Conservation (phyloP, 2,797 vertebrate genomes). For the Mionectes olivaceus region DNA sequence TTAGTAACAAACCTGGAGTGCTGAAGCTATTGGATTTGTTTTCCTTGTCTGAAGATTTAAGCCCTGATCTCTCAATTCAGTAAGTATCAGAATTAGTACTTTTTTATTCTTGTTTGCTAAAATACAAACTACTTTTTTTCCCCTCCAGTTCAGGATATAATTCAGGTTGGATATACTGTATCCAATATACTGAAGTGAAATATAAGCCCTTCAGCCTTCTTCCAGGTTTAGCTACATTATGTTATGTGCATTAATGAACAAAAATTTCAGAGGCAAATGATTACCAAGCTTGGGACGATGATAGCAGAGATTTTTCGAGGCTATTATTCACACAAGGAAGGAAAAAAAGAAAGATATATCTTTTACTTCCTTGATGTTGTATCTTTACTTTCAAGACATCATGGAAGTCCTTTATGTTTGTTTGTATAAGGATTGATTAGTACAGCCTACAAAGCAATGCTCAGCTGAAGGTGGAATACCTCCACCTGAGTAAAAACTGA, state of each 20-base stretch:
- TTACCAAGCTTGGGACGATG: neutral
- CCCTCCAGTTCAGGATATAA: neutral
- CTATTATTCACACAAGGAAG: neutral
- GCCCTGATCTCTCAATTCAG: neutral
- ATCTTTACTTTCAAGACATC: neutral
- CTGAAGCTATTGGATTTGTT: neutral
- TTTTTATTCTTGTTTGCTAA: neutral
- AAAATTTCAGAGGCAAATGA: neutral
- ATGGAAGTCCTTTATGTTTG: neutral
- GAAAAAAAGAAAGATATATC: neutral
- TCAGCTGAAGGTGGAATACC: neutral
- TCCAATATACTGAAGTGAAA: neutral
- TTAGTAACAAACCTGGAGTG: neutral
- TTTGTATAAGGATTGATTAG: neutral
- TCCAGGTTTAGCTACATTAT: neutral
- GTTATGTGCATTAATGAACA: neutral
- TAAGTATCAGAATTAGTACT: neutral
- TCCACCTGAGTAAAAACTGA: neutral
- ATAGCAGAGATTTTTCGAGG: neutral
- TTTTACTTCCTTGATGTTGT: neutral
- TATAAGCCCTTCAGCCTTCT: neutral
- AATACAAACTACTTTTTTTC: neutral
- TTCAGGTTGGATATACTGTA: neutral
- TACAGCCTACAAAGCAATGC: neutral
- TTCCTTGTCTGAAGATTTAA: neutral